Evolutionary conservation across 2,797 vertebrate genomes (phyloP).

Genomic region (Chromobotia macracanthus): DNA sequence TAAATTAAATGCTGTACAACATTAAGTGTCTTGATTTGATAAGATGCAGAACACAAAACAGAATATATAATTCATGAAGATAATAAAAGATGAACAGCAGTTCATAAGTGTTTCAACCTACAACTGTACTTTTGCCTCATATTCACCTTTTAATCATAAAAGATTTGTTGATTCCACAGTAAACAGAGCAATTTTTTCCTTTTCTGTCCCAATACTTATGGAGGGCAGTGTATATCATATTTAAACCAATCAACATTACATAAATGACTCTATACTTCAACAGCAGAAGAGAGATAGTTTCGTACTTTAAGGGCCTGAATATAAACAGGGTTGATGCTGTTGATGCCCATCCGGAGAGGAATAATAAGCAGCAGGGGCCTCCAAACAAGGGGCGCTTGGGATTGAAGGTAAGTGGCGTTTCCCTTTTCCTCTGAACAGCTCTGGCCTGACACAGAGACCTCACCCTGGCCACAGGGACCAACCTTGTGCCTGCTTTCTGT

Average conservation of each 20-base stretch:
- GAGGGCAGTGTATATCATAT: neutral
- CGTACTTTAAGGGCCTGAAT: conserved; percentile 84
- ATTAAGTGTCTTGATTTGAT: neutral
- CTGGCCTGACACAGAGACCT: conserved; percentile 47
- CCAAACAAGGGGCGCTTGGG: conserved; percentile 72
- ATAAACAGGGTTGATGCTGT: conserved; percentile 88
- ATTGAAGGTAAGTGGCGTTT: conserved; percentile 19
- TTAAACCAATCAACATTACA: neutral
- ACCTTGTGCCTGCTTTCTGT: conserved; percentile 64
- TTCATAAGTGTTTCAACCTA: too few species aligned
- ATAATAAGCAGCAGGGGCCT: conserved; percentile 85
- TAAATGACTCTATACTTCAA: neutral
- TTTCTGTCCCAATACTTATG: too few species aligned
- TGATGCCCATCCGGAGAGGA: conserved; percentile 86
- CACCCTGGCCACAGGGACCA: conserved; percentile 37
- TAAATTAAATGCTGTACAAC: neutral
- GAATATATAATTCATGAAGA: too few species aligned
- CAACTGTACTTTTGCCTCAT: too few species aligned
- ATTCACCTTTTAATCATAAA: too few species aligned
- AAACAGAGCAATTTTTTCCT: too few species aligned
- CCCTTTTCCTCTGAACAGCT: conserved; percentile 31
- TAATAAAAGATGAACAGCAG: too few species aligned
- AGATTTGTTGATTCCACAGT: too few species aligned
- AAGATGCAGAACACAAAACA: too few species aligned
- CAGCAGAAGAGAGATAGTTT: neutral